A percentile compares a stretch with the other conserved stretches of the same genome.
These are phyloP conservation scores for Gymnocheta viridis DNA, from an alignment of 2,888 invertebrate species.

Conservation along the genomic window DNA sequence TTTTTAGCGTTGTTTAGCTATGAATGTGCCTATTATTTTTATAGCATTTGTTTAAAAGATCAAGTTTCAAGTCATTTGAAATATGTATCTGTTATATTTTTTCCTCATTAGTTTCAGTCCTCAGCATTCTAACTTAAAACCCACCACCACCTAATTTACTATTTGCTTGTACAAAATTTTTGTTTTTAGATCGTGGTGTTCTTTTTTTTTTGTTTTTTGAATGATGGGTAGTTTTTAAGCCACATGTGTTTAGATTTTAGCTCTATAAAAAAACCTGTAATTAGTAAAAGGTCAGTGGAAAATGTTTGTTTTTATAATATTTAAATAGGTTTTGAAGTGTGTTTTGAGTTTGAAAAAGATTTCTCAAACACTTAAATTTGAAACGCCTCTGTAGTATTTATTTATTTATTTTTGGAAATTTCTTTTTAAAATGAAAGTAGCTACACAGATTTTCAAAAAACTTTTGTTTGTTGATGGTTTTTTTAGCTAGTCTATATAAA, in stretches of 20 bases:
- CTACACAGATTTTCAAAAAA: too few relatives aligned
- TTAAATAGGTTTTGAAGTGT: background rate
- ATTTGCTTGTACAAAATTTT: background rate
- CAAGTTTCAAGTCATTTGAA: conserved; percentile 15
- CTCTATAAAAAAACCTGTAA: conserved; percentile 45
- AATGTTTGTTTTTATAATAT: background rate
- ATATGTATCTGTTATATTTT: conserved; percentile 38
- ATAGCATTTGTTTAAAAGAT: conserved; percentile 35
- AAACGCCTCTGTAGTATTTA: too few relatives aligned
- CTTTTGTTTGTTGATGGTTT: too few relatives aligned
- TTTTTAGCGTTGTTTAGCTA: too few relatives aligned
- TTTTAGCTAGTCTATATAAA: too few relatives aligned
- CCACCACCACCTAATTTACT: conserved; percentile 20
- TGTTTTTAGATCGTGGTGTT: conserved; percentile 5
- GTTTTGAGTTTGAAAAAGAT: too few relatives aligned
- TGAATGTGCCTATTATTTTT: background rate
- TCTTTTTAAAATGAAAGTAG: too few relatives aligned
- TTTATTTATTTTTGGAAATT: too few relatives aligned
- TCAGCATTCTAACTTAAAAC: background rate
- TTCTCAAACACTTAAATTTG: too few relatives aligned
- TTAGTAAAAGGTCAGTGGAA: background rate
- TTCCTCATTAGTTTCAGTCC: background rate
- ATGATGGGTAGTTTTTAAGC: background rate
- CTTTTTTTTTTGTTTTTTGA: background rate
- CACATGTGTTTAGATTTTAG: conserved; percentile 49